Conservation (phyloP, 2,113 vertebrate genomes). For the Tapirus terrestris region DNA sequence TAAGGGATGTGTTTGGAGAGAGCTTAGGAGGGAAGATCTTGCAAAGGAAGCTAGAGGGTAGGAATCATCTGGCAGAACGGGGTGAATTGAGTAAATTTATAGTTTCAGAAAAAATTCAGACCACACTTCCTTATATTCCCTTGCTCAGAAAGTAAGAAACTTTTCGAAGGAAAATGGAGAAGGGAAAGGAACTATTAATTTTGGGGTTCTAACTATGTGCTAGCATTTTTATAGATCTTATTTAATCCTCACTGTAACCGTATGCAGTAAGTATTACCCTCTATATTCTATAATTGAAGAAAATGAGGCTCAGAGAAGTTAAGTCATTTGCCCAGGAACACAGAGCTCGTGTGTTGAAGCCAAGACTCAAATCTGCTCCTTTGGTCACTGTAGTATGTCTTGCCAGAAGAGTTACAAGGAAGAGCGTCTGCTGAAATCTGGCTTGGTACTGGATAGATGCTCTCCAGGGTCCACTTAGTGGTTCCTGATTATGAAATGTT, state of each 20-base stretch:
- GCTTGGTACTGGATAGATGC: not conserved
- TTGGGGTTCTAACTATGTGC: not conserved
- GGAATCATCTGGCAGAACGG: not conserved
- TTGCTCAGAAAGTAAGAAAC: conserved; percentile 11
- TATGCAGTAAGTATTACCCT: not conserved
- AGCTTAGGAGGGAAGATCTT: not conserved
- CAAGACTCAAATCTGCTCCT: not conserved
- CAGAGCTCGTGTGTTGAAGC: not conserved
- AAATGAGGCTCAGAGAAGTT: not conserved
- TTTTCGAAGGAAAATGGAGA: not conserved
- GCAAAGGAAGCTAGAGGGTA: not conserved
- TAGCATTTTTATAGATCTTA: not conserved
- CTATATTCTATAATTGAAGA: not conserved
- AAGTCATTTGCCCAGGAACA: not conserved
- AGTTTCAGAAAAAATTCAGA: not conserved
- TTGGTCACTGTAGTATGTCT: not conserved
- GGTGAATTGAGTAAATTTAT: not conserved
- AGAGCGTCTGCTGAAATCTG: not conserved
- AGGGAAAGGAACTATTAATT: conserved; percentile 1
- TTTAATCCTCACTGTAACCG: not conserved
- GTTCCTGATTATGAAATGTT: conserved; percentile 50
- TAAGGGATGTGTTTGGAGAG: not conserved
- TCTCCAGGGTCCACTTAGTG: conserved; percentile 44
- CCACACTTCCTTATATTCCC: not conserved
- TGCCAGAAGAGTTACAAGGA: not conserved